Evolutionary conservation across 1,140 invertebrate genomes (phyloP), one percentile per base, ranked within the genome.

Genomic region (Zaprionus ghesquierei): DNA sequence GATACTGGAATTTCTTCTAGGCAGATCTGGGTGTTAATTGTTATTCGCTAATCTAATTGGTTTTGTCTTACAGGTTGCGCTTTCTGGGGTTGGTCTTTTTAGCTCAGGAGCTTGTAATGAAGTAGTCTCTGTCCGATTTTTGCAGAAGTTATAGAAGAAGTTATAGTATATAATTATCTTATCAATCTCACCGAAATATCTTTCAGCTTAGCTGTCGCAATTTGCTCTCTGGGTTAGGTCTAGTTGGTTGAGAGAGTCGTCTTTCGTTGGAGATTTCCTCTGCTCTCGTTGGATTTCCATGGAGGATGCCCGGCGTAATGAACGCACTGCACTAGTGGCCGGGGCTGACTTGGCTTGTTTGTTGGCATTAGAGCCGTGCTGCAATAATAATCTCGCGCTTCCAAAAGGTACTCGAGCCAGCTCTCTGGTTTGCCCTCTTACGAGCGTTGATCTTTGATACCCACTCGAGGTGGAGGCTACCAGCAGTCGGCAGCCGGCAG

Each of bases 361-460:
- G 51, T 31, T 55, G 2, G 13, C 69, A 71, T 65, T 71, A 65
- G 53, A 65, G 20, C 68, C 46, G 68, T 35, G 41, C 41, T 46
- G 41, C 18, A 58, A 70, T 56, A 51, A 51, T 51, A 51, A n/a
- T 51, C 20, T 9, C 27, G 27, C 27, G 27, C 27, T 29, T 29
- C 6, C 27, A 29, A 27, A 33, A 41, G 35, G 13, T 13, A 51
- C 49, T 51, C 49, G 49, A 59, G 69, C 54, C 18, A 46, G 3
- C 41, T 64, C 69, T 65, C 51, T 12, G 20, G 51, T 23, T 23
- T 69, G 59, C 18, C 53, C 38, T 59, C 74, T 53, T 53, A 58
- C 70, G 81, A 84, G 69, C 81, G 77, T 84, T 84, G 81, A 80
- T 84, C 80, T 85, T 75, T 77, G 81, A 84, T 84, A 84, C 69